These are phyloP conservation scores for Chloroceryle aenea DNA, from an alignment of 2,113 vertebrate genomes.

Conservation along the genomic window DNA sequence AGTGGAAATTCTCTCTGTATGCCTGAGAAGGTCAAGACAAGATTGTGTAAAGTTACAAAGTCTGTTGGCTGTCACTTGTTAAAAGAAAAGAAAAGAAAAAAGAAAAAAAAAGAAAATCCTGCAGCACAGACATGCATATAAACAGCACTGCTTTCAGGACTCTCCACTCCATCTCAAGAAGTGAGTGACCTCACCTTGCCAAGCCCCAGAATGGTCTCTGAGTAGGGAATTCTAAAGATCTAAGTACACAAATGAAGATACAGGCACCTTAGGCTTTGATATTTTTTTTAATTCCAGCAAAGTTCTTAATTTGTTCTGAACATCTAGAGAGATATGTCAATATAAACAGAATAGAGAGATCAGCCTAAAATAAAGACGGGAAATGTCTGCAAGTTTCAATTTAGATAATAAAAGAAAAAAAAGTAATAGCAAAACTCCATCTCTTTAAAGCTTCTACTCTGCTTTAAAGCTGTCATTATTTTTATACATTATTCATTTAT, in stretches of 20 bases:
- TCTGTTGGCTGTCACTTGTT: background rate
- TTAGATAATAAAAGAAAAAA: background rate
- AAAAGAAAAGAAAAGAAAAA: background rate
- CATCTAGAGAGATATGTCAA: slow-evolving; percentile 25
- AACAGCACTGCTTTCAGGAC: background rate
- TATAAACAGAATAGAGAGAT: background rate
- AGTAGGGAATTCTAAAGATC: background rate
- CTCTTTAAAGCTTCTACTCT: background rate
- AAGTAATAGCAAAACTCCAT: slow-evolving; percentile 3
- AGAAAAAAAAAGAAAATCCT: background rate
- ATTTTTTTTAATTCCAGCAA: background rate
- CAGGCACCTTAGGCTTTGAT: background rate
- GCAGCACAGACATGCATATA: background rate
- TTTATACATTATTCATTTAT: slow-evolving; percentile 63
- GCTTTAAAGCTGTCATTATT: slow-evolving; percentile 28
- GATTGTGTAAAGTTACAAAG: background rate
- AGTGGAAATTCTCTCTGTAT: background rate
- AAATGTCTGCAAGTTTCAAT: slow-evolving; percentile 25
- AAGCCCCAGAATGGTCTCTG: background rate
- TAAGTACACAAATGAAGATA: background rate
- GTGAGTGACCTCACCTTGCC: background rate
- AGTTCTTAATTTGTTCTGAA: background rate
- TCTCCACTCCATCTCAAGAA: background rate
- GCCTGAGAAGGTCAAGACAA: background rate
- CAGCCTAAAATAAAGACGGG: background rate